Evolutionary conservation across 2,888 invertebrate species (phyloP), one percentile per base, ranked within the genome.

Genomic region (Drosophila neotestacea): DNA sequence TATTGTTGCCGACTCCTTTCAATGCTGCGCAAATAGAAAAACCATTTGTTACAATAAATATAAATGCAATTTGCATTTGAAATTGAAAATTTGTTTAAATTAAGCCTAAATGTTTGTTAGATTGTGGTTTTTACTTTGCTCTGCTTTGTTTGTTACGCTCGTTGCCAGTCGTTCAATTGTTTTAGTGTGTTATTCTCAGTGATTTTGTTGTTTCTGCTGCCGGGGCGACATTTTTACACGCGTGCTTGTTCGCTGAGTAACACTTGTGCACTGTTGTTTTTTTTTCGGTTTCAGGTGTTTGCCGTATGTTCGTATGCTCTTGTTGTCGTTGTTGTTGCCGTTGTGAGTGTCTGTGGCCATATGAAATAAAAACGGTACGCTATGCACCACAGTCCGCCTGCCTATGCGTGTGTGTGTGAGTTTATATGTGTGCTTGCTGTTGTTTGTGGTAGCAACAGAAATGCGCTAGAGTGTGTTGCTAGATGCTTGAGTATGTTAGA

Each of bases 301-400:
- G 60, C 69, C 70, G 70, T 68, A 63, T 66, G 79, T 63, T 77
- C 63, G 70, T 64, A 22, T 56, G 64, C 66, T 62, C 73, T 76
- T 59, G 58, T 50, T 67, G 72, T 73, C 48, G 44, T 30, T 56
- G 47, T 52, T 51, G 54, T 32, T 54, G 44, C 46, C 46, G 34
- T 63, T 74, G 70, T 44, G 72, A 70, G 70, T 79, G 79, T 77
- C 69, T 79, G 76, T 73, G 73, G 44, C 70, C 79, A 36, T 90
- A 91, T 91, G 91, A 90, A 91, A 91, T 91, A 91, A 89, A 91
- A 91, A 87, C 91, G 83, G 86, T 89, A 80, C 90, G 77, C 79
- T 87, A 89, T 90, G 87, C 84, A 76, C 88, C 13, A 16, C 13
- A 65, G 27, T 13, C 55, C 55, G 74, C 62, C 66, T 71, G 68